Evolutionary conservation across 2,888 invertebrate genomes (phyloP), one percentile per base, ranked within the genome.

Genomic region (Malachius bipustulatus): DNA sequence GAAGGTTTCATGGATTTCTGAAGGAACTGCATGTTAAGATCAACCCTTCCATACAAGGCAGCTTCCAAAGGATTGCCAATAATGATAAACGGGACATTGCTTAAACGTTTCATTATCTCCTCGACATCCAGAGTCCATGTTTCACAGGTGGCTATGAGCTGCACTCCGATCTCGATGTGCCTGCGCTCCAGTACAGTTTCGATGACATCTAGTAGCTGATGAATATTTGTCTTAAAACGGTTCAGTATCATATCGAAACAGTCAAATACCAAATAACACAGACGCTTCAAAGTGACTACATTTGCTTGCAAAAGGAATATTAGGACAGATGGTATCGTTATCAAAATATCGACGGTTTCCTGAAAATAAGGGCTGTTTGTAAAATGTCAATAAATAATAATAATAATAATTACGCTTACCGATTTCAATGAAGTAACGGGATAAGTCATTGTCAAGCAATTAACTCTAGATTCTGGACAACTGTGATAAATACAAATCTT

Each of bases 1-100:
- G n/a, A 19, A 6, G n/a, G 24, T 56, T 74, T 77, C 2, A 60
- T 57, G 2, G 61, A 55, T 4, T 62, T 57, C 14, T 57, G 55
- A 2, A 61, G 37, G 37, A 70, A 54, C 38, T 65, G 60, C 14
- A 72, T 51, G 9, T 60, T 59, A 30, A 71, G 60, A 51, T 63
- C 39, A 43, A 69, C 61, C 55, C 70, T 46, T n/a, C 75, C 77
- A 59, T 80, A 85, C 9, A 83, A 61, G 0, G 81, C 73, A 30
- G 82, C 82, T 60, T 87, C 85, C 45, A 82, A 67, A 46, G 74
- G 75, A 13, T 81, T 77, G 0, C 76, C 73, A 36, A 87, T 77
- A 36, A 78, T 74, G 3, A 84, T 60, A 1, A 77, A 63, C 0
- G 82, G 74, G 6, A 43, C 36, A 48, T 73, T 67, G 0, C 67